A percentile compares a stretch with the other conserved stretches of the same genome.
phyloP scores from a whole-genome alignment of 2,113 vertebrate species.

The Proteles cristata region DNA sequence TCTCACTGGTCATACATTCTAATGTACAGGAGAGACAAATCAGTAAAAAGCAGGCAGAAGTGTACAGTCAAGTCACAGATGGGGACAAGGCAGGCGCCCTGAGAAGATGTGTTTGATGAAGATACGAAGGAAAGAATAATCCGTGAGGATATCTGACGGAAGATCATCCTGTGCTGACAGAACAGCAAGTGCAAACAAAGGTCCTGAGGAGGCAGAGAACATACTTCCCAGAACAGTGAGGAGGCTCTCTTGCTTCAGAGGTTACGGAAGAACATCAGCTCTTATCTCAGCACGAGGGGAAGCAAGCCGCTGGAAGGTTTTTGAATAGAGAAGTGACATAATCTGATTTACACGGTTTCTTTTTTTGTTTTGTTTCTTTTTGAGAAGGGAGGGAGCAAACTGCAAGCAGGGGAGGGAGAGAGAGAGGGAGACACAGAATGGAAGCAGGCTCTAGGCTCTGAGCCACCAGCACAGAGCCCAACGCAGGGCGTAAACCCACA shows the following conservation, averaged over 20 bases:
- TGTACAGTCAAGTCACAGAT: background rate
- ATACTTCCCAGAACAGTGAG: background rate
- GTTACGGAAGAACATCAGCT: background rate
- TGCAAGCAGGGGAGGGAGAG: too few relatives aligned
- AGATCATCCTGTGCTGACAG: background rate
- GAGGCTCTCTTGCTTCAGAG: background rate
- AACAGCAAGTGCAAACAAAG: background rate
- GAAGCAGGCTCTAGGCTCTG: too few relatives aligned
- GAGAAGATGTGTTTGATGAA: background rate
- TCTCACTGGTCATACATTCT: background rate
- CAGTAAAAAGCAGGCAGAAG: background rate
- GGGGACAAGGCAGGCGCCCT: background rate
- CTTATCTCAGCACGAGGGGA: background rate
- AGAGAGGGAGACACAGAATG: too few relatives aligned
- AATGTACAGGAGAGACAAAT: background rate
- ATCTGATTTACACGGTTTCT: background rate
- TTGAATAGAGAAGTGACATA: background rate
- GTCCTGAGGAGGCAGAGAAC: background rate
- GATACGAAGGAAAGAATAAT: background rate
- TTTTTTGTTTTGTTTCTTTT: too few relatives aligned
- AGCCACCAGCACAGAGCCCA: too few relatives aligned
- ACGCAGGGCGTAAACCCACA: too few relatives aligned
- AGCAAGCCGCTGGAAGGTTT: background rate
- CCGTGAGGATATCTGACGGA: background rate
- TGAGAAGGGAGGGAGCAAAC: too few relatives aligned